These are phyloP conservation scores for Hybognathus amarus DNA, from an alignment of 2,797 vertebrate genomes.

Conservation along the genomic window DNA sequence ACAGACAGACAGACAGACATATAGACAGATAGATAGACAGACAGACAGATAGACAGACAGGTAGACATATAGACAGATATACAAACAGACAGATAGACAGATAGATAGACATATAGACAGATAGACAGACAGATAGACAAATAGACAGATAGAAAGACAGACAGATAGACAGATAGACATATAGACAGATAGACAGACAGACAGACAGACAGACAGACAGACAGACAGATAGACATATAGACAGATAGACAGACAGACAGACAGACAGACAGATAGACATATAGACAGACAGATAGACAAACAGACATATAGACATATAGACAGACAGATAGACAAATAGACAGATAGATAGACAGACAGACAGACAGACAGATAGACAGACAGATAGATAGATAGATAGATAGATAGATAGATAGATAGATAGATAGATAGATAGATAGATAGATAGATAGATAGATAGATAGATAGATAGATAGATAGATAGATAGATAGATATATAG, in stretches of 20 bases:
- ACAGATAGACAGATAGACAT: too few species aligned
- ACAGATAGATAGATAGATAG: fast-evolving
- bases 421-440: background rate
- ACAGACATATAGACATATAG: too few species aligned
- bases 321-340: too few species aligned
- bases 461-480: background rate
- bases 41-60: background rate
- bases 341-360: too few species aligned
- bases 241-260: too few species aligned
- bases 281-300: too few species aligned
- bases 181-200: too few species aligned
- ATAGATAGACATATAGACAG: background rate
- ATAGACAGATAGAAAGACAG: background rate
- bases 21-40: fast-evolving
- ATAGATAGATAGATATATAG: background rate
- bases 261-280: too few species aligned
- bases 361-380: background rate
- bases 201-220: too few species aligned
- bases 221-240: too few species aligned
- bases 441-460: background rate
- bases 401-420: background rate
- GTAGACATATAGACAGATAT: too few species aligned
- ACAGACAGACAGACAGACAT: background rate
- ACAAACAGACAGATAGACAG: background rate
- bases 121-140: background rate